Conservation (phyloP, 64 coral and sea anemone genomes). For the Platygyra sinensis region DNA sequence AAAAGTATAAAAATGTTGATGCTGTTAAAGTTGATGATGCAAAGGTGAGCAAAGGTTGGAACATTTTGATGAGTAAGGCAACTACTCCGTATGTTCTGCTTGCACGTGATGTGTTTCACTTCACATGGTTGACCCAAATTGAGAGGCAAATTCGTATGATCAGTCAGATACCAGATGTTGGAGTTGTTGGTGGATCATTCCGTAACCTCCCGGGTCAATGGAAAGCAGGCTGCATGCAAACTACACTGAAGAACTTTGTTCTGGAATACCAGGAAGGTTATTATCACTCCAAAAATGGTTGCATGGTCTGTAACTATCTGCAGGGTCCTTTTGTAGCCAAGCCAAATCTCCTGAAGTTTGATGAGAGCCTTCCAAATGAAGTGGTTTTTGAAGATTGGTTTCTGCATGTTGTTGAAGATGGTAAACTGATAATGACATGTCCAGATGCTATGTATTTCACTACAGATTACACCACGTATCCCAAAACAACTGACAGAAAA, state of each 20-base stretch:
- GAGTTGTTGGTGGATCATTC: constrained; percentile 26
- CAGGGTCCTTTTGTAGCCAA: constrained; percentile 52
- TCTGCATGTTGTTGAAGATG: constrained; percentile 4
- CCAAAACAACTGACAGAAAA: constrained; percentile 16
- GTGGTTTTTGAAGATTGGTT: constrained; percentile 59
- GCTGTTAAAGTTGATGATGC: not conserved
- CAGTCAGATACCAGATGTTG: constrained; percentile 43
- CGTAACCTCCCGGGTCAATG: constrained; percentile 43
- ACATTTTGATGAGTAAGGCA: constrained; percentile 6
- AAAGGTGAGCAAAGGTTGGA: constrained; percentile 13
- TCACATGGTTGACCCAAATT: constrained; percentile 39
- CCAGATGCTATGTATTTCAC: constrained; percentile 76
- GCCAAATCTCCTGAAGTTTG: constrained; percentile 25
- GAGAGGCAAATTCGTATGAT: constrained; percentile 47
- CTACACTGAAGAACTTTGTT: constrained; percentile 35
- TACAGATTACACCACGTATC: not conserved
- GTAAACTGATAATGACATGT: constrained; percentile 42
- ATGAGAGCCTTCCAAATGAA: constrained; percentile 30
- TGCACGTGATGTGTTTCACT: constrained; percentile 41
- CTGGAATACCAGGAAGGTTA: constrained; percentile 51
- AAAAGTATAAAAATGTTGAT: constrained; percentile 18
- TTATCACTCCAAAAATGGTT: constrained; percentile 45
- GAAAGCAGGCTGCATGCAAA: constrained; percentile 40
- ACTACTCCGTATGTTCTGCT: constrained; percentile 49
- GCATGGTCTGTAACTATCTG: constrained; percentile 53